Conservation (phyloP, 1,140 invertebrate genomes). For the Catajapyx aquilonaris region DNA sequence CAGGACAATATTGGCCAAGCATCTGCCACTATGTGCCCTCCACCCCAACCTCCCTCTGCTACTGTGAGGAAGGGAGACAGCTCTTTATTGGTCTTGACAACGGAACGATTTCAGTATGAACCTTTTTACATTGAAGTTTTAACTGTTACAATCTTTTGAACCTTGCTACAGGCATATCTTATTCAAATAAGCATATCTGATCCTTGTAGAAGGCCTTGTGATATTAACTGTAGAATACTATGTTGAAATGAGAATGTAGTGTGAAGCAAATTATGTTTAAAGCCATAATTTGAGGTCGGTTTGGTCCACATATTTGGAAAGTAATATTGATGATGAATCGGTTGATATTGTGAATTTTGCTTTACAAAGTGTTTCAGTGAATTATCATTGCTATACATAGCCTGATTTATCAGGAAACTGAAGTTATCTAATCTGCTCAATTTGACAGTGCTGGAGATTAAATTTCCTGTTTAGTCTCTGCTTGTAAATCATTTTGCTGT, state of each 20-base stretch:
- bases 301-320: background rate
- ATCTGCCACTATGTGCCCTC: conserved; percentile 93
- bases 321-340: too few species aligned
- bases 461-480: background rate
- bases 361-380: too few species aligned
- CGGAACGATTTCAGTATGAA: conserved; percentile 55
- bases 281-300: background rate
- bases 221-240: conserved; percentile 4
- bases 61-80: conserved; percentile 57
- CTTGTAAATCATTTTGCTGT: background rate
- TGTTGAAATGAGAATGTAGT: background rate
- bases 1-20: conserved; percentile 98
- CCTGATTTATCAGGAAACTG: too few species aligned
- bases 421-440: too few species aligned
- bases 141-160: too few species aligned
- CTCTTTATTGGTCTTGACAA: conserved; percentile 92
- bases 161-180: too few species aligned
- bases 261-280: background rate
- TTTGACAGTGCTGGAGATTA: background rate
- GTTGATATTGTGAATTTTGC: too few species aligned
- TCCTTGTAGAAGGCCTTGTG: conserved; percentile 3
- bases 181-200: too few species aligned
- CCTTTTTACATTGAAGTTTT: conserved; percentile 2
- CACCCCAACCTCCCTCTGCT: conserved; percentile 63
- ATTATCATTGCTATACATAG: too few species aligned